A percentile compares a stretch with the other conserved stretches of the same genome.
These are phyloP conservation scores for Dendroctonus valens DNA, from an alignment of 1,140 invertebrate species.

Conservation along the genomic window DNA sequence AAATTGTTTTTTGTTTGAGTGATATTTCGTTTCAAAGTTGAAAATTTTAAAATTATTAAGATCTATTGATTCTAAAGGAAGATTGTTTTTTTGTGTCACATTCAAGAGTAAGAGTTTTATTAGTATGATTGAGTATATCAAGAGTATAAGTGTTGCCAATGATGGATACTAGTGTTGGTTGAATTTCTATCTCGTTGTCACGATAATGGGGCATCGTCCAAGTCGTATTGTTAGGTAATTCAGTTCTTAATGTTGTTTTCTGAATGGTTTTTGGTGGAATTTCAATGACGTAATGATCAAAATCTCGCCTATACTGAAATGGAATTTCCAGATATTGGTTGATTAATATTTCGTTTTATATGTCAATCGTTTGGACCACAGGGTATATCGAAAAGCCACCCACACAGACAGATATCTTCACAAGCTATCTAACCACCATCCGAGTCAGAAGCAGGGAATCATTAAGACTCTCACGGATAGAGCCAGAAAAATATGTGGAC, in stretches of 20 bases:
- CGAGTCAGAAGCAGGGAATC: too few species aligned
- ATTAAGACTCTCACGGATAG: too few species aligned
- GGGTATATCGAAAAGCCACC: too few species aligned
- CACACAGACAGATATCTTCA: too few species aligned
- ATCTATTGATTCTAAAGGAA: constrained; percentile 3
- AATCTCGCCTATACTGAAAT: constrained; percentile 4
- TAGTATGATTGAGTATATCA: constrained; percentile 5
- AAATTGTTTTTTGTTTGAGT: background rate
- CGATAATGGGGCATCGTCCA: too few species aligned
- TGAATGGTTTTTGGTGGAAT: background rate
- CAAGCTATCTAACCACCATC: too few species aligned
- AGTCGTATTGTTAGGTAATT: constrained; percentile 3
- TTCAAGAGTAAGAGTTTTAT: background rate
- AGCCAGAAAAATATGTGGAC: too few species aligned
- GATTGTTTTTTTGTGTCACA: background rate
- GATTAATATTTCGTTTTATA: constrained; percentile 5
- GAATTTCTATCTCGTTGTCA: constrained; percentile 7
- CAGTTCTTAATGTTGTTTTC: background rate
- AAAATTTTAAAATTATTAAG: constrained; percentile 6
- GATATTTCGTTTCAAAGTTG: constrained; percentile 4
- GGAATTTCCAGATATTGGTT: constrained; percentile 12
- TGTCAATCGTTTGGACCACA: too few species aligned
- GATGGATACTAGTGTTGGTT: constrained; percentile 8
- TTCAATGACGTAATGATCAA: constrained; percentile 1
- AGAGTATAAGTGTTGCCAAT: constrained; percentile 2